These are phyloP conservation scores for Alfaro cultratus DNA, from an alignment of 2,797 vertebrate genomes.

Conservation along the genomic window DNA sequence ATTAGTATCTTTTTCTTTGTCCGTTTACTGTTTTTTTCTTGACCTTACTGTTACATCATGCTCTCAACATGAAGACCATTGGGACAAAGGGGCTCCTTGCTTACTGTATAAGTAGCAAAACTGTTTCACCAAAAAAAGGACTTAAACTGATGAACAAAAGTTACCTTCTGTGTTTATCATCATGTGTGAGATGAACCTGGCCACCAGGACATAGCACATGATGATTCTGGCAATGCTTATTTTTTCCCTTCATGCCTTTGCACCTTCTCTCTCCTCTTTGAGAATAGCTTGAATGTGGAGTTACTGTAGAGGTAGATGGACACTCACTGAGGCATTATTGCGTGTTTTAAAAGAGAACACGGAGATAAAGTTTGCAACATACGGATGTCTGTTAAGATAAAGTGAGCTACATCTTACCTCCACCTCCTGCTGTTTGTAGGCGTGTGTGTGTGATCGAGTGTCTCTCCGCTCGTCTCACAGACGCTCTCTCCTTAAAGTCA, in stretches of 20 bases:
- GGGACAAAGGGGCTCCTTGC: constrained; percentile 76
- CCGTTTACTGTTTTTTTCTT: constrained; percentile 22
- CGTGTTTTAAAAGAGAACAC: constrained; percentile 15
- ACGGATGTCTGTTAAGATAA: constrained; percentile 27
- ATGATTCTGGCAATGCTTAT: constrained; percentile 42
- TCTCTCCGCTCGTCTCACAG: constrained; percentile 30
- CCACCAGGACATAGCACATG: constrained; percentile 27
- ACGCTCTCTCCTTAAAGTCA: constrained; percentile 35
- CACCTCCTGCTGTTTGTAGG: constrained; percentile 34
- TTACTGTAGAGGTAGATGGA: constrained; percentile 44
- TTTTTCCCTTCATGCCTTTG: constrained; percentile 40
- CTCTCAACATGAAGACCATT: constrained; percentile 62
- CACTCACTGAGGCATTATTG: constrained; percentile 43
- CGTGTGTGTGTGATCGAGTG: constrained; percentile 42
- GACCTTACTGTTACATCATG: constrained; percentile 43
- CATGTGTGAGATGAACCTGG: constrained; percentile 34
- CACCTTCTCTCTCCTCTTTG: constrained; percentile 26
- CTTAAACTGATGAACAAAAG: constrained; percentile 10
- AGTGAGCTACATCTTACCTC: constrained; percentile 34
- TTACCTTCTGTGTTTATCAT: constrained; percentile 24
- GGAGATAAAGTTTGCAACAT: constrained; percentile 13
- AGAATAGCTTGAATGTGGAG: constrained; percentile 41
- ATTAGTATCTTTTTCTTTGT: constrained; percentile 33
- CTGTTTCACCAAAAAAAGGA: constrained; percentile 37
- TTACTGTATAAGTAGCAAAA: constrained; percentile 74